Conservation (phyloP, 2,888 invertebrate species). For the Sminthurides aquaticus region DNA sequence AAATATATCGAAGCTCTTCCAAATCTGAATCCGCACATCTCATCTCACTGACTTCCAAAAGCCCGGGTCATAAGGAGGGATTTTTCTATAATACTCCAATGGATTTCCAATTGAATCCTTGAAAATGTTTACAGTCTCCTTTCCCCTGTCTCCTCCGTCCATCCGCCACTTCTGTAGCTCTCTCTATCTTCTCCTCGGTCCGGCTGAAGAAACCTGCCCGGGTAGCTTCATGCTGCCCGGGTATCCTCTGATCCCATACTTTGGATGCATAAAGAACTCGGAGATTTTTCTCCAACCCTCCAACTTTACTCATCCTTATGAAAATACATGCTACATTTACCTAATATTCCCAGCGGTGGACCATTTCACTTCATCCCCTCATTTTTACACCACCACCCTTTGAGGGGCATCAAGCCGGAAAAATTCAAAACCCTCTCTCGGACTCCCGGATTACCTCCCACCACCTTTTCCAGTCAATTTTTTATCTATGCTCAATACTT, state of each 20-base stretch:
- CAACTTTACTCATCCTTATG: neutral
- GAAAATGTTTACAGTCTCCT: neutral
- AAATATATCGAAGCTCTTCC: neutral
- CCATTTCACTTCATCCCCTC: neutral
- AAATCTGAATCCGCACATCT: neutral
- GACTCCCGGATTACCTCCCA: neutral
- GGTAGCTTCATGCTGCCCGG: no score
- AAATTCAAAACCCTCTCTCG: neutral
- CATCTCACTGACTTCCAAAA: neutral
- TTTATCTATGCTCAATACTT: neutral
- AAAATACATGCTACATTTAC: neutral
- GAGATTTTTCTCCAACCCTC: neutral
- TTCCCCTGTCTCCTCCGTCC: neutral
- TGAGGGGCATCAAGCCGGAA: neutral
- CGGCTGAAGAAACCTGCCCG: no score
- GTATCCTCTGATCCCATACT: neutral
- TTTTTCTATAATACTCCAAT: neutral
- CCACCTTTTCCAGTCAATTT: neutral
- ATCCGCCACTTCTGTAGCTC: no score
- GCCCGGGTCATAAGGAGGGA: constrained; percentile 2
- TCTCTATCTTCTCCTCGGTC: no score
- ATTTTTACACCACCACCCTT: neutral
- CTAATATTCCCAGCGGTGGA: neutral
- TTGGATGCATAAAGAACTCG: neutral
- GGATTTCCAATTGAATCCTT: constrained; percentile 1